Base-by-base conservation (phyloP, 2,888 invertebrate genomes). In the Eudemis profundana region DNA sequence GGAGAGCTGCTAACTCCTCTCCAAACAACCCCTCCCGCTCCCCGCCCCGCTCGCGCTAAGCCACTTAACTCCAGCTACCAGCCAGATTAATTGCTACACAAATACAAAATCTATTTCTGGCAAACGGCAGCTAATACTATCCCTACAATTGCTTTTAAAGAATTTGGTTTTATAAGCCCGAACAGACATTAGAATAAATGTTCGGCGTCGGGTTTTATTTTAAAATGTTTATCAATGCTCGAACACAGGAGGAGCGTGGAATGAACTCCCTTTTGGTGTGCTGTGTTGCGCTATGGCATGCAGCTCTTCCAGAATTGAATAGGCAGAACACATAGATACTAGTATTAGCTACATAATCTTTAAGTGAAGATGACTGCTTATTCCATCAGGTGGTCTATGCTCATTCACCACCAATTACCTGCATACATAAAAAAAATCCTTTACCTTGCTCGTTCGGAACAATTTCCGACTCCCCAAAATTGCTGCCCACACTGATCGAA, bases 1-100 rank as follows among this genome's bases (percentile, higher is more conserved):
- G 54, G 62, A 68, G 64, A 53, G 64, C 68, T 69, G 70, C 72
- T 72, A 72, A 70, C 67, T 67, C 63, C 65, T 64, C 67, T 60
- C 70, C 68, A 72, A 71, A 71, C 71, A 72, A 60, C 56, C 51
- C 42, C 56, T 56, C 33, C 21, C 47, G 53, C 60, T 19, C 46
- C 21, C 65, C 38, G 49, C 42, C 61, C 66, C 57, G 51, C 3
- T 60, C 46, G n/a, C 61, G 8, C 40, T 46, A 61, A 68, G 66
- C 66, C 61, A 66, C 60, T 68, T 57, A 47, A 64, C 59, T 53
- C 64, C 47, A 47, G 64, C 57, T 57, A 63, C 62, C 54, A 19
- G 46, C 53, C 29, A 65, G 65, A 65, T 65, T 60, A 60, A 65
- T 65, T 60, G 65, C 65, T 65, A 65, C 65, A 65, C 65, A 65